Conservation (phyloP, 2,113 vertebrate species). For the Platichthys flesus region DNA sequence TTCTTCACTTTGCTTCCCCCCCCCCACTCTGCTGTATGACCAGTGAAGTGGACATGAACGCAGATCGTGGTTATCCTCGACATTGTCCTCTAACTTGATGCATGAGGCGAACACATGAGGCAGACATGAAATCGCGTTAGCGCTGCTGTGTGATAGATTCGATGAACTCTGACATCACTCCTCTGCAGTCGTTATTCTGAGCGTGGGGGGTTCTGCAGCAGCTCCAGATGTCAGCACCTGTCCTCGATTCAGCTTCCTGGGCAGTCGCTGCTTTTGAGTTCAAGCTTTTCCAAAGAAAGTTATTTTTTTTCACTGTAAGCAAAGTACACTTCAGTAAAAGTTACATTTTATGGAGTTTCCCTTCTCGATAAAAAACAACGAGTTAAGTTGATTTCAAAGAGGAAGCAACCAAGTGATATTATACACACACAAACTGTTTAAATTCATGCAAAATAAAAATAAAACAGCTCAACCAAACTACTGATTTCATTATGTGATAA, state of each 20-base stretch:
- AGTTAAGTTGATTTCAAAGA: slow-evolving; percentile 30
- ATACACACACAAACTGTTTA: no score
- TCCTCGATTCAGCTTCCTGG: not conserved
- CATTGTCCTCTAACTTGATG: slow-evolving; percentile 3
- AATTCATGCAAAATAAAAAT: no score
- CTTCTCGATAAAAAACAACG: not conserved
- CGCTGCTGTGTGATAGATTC: slow-evolving; percentile 30
- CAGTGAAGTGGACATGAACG: not conserved
- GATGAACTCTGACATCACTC: slow-evolving; percentile 51
- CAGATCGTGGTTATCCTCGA: not conserved
- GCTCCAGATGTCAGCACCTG: not conserved
- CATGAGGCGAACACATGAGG: slow-evolving; percentile 10
- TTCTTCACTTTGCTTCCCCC: not conserved
- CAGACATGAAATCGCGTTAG: slow-evolving; percentile 18
- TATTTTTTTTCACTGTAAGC: not conserved
- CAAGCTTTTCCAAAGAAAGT: not conserved
- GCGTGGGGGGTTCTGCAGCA: not conserved
- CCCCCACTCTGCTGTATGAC: not conserved
- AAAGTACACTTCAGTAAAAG: not conserved
- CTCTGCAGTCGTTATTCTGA: slow-evolving; percentile 1
- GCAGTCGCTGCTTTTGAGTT: not conserved
- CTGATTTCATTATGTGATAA: no score
- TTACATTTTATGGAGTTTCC: not conserved
- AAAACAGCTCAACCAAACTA: no score
- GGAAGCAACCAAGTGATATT: no score